phyloP scores from a whole-genome alignment of 2,888 invertebrate genomes.

The Ophion costatus region DNA sequence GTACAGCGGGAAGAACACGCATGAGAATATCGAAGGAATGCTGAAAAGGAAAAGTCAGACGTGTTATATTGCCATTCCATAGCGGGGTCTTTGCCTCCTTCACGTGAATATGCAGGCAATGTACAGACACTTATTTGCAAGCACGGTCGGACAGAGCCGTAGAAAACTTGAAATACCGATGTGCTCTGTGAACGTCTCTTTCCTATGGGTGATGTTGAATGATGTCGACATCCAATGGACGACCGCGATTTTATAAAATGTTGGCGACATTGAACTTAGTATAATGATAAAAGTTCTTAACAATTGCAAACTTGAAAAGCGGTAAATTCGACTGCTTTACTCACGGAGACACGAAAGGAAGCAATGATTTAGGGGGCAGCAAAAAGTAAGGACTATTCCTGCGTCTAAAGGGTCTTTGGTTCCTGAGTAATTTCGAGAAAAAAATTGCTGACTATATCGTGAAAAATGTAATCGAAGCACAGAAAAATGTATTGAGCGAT shows the following conservation, averaged over 20 bases:
- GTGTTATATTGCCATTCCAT: slow-evolving; percentile 46
- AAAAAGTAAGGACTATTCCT: neutral
- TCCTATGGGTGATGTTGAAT: neutral
- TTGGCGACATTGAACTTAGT: neutral
- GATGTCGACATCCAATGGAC: neutral
- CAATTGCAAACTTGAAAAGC: neutral
- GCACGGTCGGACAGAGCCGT: neutral
- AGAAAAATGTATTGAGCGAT: no score
- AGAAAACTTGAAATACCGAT: neutral
- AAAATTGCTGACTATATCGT: neutral
- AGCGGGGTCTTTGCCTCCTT: neutral
- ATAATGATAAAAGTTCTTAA: neutral
- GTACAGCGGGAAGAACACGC: slow-evolving; percentile 4
- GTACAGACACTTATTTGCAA: slow-evolving; percentile 5
- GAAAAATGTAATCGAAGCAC: no score
- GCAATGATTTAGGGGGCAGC: neutral
- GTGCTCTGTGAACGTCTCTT: neutral
- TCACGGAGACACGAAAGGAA: neutral
- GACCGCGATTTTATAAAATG: neutral
- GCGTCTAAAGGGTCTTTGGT: neutral
- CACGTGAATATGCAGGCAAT: neutral
- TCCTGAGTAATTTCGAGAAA: neutral
- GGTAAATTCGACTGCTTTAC: neutral
- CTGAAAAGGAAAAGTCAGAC: slow-evolving; percentile 17
- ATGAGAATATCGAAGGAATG: slow-evolving; percentile 37